Base-by-base conservation (phyloP, 2,888 invertebrate genomes). In the Tridacna crocea region DNA sequence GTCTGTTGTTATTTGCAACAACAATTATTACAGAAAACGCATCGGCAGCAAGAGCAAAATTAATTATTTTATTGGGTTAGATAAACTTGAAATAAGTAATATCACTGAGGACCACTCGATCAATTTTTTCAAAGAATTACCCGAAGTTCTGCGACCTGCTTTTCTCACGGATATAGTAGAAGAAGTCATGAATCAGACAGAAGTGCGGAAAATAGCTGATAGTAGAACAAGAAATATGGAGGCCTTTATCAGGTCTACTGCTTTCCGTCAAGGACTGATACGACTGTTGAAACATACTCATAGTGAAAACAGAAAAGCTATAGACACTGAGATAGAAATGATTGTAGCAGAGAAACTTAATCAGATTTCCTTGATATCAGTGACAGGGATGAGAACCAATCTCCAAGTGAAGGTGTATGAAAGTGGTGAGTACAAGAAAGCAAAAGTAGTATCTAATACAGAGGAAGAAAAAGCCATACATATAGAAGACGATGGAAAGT, bases 131-230 rank as follows among this genome's bases (percentile, higher is more conserved):
- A 61, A 46, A 12, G 47, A 68, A 10, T 65, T 90, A 55, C 89
- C 90, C 12, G 12, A 75, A 27, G 47, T 73, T 15, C 55, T 83
- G 22, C 75, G 87, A 66, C 90, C 90, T 2, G 66, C 72, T 26
- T 65, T 89, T 68, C 72, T 91, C 58, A 87, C 87, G 51, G 79
- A 83, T 12, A 61, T 87, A 24, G 86, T 90, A 12, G 77, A 80
- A 26, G 90, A 90, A 66, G 46, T 66, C 13, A 75, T 91, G 12
- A 63, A 63, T 51, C 26, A 70, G 0, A 68, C 68, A 17, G 8
- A 66, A 36, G 72, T 78, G 13, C 36, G n/a, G 10, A 11, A 55
- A 12, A 55, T 65, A 66, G 65, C 55, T 3, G 24, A 26, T 26
- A 66, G 27, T 24, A 26, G 15, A 19, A 51, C 72, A 8, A 46